These are phyloP conservation scores for Venustaconcha ellipsiformis DNA, from an alignment of 1,140 invertebrate genomes.

Conservation along the genomic window DNA sequence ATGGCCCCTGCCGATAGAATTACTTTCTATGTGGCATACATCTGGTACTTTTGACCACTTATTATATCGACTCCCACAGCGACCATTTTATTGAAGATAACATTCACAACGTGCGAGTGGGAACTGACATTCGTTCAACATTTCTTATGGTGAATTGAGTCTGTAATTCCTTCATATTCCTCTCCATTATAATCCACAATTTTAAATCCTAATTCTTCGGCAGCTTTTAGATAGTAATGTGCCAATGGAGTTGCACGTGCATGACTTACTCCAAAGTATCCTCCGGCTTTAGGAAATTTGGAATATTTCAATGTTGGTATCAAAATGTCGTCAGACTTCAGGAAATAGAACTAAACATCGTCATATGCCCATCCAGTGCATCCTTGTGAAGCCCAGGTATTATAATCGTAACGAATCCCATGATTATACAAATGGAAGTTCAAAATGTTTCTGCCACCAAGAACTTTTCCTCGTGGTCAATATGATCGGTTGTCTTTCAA, in stretches of 20 bases:
- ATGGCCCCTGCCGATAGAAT: no score
- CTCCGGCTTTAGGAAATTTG: conserved; percentile 11
- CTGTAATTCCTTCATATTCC: background rate
- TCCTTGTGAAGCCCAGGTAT: no score
- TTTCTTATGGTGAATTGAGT: conserved; percentile 11
- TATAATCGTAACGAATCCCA: no score
- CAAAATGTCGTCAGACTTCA: no score
- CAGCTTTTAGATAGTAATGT: conserved; percentile 42
- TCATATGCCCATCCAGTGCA: no score
- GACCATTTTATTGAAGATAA: conserved; percentile 9
- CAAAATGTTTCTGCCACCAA: no score
- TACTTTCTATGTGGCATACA: background rate
- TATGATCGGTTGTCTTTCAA: no score
- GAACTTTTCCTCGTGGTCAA: no score
- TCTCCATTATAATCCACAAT: conserved; percentile 39
- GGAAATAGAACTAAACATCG: no score
- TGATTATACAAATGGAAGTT: no score
- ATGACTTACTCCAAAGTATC: conserved; percentile 3
- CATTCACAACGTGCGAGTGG: conserved; percentile 2
- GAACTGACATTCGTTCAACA: conserved; percentile 6
- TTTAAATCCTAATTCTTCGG: conserved; percentile 44
- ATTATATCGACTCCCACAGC: conserved; percentile 1
- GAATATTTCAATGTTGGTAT: background rate
- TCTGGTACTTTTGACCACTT: no score
- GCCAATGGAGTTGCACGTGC: conserved; percentile 35